These are phyloP conservation scores for Sylvia atricapilla DNA, from an alignment of 2,113 vertebrate species.

Conservation along the genomic window DNA sequence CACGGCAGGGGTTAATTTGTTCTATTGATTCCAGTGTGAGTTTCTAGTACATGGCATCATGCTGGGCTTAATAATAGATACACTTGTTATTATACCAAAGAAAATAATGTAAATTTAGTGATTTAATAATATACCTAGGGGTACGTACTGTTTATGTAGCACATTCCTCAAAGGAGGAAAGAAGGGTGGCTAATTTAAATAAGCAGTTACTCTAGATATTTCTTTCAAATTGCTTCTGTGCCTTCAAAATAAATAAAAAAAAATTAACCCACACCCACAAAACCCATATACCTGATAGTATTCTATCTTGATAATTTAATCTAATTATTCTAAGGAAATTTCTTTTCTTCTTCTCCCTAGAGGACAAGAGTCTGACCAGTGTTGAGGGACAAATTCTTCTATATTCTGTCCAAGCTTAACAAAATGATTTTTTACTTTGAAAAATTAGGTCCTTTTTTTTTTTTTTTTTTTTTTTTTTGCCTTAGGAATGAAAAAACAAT, in stretches of 20 bases:
- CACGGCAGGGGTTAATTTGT: neutral
- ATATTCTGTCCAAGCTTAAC: neutral
- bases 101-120: neutral
- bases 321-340: neutral
- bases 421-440: neutral
- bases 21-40: neutral
- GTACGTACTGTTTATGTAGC: neutral
- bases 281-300: neutral
- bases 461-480: accelerated
- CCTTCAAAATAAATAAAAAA: neutral
- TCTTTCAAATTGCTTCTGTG: neutral
- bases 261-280: accelerated
- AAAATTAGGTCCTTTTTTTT: neutral
- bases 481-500: neutral
- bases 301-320: neutral
- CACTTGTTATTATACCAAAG: neutral
- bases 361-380: neutral
- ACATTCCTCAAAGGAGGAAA: neutral
- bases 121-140: neutral
- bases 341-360: neutral
- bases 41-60: neutral
- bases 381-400: neutral
- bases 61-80: neutral
- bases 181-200: neutral
- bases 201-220: neutral